Evolutionary conservation across 2,113 vertebrate species (phyloP).

Genomic region (Toxotes jaculatrix): DNA sequence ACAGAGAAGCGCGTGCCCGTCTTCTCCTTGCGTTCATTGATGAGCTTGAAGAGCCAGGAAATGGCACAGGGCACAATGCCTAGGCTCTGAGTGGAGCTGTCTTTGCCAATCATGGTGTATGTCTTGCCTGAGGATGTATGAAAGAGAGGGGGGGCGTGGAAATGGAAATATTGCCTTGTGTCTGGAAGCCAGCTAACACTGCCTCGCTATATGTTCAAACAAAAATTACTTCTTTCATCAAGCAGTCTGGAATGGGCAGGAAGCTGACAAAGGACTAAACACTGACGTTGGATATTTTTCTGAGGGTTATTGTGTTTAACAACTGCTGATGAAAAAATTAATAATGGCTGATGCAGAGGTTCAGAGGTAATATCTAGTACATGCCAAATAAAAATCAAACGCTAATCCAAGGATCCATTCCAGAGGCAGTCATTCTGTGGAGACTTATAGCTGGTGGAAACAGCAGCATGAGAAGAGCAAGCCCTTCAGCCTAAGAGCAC

Average conservation of each 20-base stretch:
- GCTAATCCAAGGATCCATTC: slow-evolving; percentile 42
- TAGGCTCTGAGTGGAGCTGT: slow-evolving; percentile 92
- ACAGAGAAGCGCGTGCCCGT: slow-evolving; percentile 93
- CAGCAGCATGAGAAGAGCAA: slow-evolving; percentile 49
- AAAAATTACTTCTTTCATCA: slow-evolving; percentile 39
- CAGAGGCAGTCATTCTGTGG: slow-evolving; percentile 41
- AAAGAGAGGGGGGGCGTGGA: slow-evolving; percentile 15
- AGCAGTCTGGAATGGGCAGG: slow-evolving; percentile 7
- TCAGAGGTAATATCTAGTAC: slow-evolving; percentile 47
- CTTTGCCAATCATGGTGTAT: slow-evolving; percentile 96
- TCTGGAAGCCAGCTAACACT: slow-evolving; percentile 16
- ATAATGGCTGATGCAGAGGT: slow-evolving; percentile 26
- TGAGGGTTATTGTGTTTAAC: slow-evolving; percentile 44
- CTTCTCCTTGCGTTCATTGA: slow-evolving; percentile 93
- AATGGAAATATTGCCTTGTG: slow-evolving; percentile 42
- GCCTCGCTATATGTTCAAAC: slow-evolving; percentile 27
- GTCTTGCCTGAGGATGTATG: slow-evolving; percentile 89
- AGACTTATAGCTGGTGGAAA: slow-evolving; percentile 60
- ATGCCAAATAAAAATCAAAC: slow-evolving; percentile 56
- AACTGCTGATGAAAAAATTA: slow-evolving; percentile 43
- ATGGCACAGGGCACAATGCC: slow-evolving; percentile 96
- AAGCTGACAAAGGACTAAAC: slow-evolving; percentile 21
- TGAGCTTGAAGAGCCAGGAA: slow-evolving; percentile 98
- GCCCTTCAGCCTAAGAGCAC: slow-evolving; percentile 62
- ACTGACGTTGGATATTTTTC: slow-evolving; percentile 20